Base-by-base conservation (phyloP, 2,797 vertebrate species). In the Taeniopygia guttata region DNA sequence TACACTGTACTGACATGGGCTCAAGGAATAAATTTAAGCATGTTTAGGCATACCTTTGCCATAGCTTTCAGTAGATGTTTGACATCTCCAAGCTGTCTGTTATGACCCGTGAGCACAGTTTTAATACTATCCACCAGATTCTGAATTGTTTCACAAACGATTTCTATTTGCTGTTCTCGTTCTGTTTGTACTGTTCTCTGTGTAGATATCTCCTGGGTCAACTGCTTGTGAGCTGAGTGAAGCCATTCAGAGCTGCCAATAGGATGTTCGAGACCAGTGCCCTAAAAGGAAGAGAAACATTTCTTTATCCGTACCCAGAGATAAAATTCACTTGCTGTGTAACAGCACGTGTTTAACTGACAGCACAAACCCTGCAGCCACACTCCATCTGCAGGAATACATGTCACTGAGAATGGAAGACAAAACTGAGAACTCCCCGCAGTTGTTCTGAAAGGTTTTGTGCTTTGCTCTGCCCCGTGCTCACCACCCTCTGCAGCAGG, bases 31-130 rank as follows among this genome's bases (percentile, higher is more conserved):
- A 70, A 62, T 15, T 3, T 9, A 29, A 48, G 5, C 3, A 52
- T 6, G 16, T 70, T 81, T 59, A 49, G 56, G 12, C 26, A 54
- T 96, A 99, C 99, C 99, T 99, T 99, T 48, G 99, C 99, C 99
- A 99, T 99, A 91, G 99, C 99, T 95, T 98, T 98, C 63, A 99
- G 98, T 40, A 99, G 98, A 97, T 99, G 99, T 87, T 99, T 99
- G 87, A 99, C 99, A 43, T 99, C 99, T 32, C 98, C 99, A 78
- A 99, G 98, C 26, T 99, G 99, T n/a, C 99, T 98, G 96, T 99
- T 99, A 98, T 99, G 99, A 92, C 97, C 98, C 1, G 99, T 99
- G 73, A 99, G 98, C 82, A 98, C 98, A 32, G 98, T 99, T 97
- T 99, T 99, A 94, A 99, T 99, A 94, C 97, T 98, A 98, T 99